Conservation (phyloP, 2,888 invertebrate species). For the Latheticus oryzae region DNA sequence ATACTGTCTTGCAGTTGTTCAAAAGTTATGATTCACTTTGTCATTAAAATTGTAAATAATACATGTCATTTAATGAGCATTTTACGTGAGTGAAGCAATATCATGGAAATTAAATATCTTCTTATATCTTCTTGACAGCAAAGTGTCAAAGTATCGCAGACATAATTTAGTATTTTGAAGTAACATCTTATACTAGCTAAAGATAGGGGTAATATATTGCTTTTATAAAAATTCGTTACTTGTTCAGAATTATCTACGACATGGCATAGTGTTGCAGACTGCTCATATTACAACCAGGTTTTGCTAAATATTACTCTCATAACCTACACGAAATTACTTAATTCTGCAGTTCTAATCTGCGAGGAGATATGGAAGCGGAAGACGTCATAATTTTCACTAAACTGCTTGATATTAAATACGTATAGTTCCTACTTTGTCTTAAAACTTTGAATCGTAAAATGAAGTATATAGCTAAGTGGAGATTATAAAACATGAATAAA, state of each 20-base stretch:
- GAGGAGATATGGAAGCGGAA: slow-evolving; percentile 20
- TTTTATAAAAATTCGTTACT: slow-evolving; percentile 8
- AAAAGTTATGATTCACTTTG: slow-evolving; percentile 7
- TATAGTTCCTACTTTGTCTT: slow-evolving; percentile 9
- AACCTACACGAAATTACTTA: slow-evolving; percentile 30
- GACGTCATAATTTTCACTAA: slow-evolving; percentile 33
- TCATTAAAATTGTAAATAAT: slow-evolving; percentile 22
- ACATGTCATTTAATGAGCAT: slow-evolving; percentile 28
- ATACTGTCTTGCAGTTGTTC: slow-evolving; percentile 1
- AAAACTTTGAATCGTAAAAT: slow-evolving; percentile 8
- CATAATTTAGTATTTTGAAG: no score
- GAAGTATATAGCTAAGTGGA: slow-evolving; percentile 7
- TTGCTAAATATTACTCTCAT: slow-evolving; percentile 30
- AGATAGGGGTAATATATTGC: slow-evolving; percentile 4
- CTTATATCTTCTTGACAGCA: slow-evolving; percentile 1
- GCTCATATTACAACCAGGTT: slow-evolving; percentile 24
- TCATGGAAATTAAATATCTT: slow-evolving; percentile 20
- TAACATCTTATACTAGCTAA: slow-evolving; percentile 5
- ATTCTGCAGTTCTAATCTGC: slow-evolving; percentile 30
- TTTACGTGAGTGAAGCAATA: slow-evolving; percentile 31
- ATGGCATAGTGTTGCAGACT: slow-evolving; percentile 9
- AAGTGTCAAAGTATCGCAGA: slow-evolving; percentile 1
- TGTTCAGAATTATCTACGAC: slow-evolving; percentile 13
- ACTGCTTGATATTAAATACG: slow-evolving; percentile 24
- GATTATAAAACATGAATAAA: no score